A percentile compares a stretch with the other conserved stretches of the same genome.
These are phyloP conservation scores for Apoda limacodes DNA, from an alignment of 2,888 invertebrate species.

Conservation along the genomic window DNA sequence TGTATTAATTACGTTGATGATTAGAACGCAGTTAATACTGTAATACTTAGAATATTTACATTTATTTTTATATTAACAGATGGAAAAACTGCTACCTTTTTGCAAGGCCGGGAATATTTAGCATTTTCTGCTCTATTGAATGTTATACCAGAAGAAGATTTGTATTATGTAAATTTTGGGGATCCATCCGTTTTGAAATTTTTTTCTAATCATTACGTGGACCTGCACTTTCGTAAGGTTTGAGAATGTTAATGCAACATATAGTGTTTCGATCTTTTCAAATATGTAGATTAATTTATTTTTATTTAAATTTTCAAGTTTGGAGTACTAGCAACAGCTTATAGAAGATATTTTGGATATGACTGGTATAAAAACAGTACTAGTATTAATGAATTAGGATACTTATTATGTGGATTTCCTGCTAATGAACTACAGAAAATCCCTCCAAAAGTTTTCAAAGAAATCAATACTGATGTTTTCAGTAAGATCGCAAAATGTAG, in stretches of 20 bases:
- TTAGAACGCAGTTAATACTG: no score
- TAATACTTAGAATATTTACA: not conserved
- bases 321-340: conserved; percentile 48
- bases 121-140: conserved; percentile 48
- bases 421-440: conserved; percentile 38
- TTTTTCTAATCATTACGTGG: conserved; percentile 35
- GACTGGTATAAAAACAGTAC: conserved; percentile 42
- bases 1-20: no score
- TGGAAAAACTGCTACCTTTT: conserved; percentile 52
- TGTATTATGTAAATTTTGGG: conserved; percentile 55
- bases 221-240: conserved; percentile 48
- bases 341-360: conserved; percentile 45
- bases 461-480: conserved; percentile 36
- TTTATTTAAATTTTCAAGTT: conserved; percentile 30
- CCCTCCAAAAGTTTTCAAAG: conserved; percentile 36
- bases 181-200: conserved; percentile 44
- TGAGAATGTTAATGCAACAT: no score
- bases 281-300: no score
- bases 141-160: conserved; percentile 53
- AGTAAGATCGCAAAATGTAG: conserved; percentile 39
- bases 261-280: no score
- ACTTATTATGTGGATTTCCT: conserved; percentile 54
- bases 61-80: conserved; percentile 26
- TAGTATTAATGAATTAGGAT: conserved; percentile 46
- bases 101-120: conserved; percentile 49